Percentiles rank a stretch among this genome's conserved stretches.
Conservation (phyloP, 2,113 vertebrate genomes). For the Pelusios castaneus region DNA sequence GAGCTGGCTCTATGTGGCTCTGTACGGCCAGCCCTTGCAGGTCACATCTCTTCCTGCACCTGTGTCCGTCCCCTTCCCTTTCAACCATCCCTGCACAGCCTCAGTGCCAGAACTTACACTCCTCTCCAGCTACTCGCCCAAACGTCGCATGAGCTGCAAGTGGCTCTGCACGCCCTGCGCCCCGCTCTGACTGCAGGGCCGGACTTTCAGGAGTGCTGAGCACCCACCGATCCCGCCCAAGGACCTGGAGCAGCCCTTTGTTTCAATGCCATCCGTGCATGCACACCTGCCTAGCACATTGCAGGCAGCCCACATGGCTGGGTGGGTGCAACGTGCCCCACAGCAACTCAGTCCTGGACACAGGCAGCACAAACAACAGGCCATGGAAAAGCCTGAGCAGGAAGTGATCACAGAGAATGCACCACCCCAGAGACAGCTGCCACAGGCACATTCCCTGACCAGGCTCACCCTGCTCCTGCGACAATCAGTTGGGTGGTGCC, state of each 20-base stretch:
- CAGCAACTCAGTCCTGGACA: no score
- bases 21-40: background rate
- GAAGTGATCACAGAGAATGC: no score
- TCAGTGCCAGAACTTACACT: background rate
- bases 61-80: background rate
- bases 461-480: no score
- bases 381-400: no score
- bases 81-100: background rate
- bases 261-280: background rate
- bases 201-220: background rate
- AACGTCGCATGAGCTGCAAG: background rate
- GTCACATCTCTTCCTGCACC: background rate
- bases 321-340: no score
- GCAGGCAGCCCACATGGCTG: no score
- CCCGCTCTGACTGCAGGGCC: background rate
- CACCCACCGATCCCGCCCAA: background rate
- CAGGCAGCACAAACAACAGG: no score
- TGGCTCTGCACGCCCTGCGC: accelerated
- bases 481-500: no score
- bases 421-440: no score
- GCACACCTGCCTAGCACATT: no score
- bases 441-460: no score
- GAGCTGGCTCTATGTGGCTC: background rate
- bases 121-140: background rate
- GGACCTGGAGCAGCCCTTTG: background rate